Percentiles rank a stretch among this genome's conserved stretches.
Conservation (phyloP, 2,888 invertebrate genomes). For the Nymphalis c-album region DNA sequence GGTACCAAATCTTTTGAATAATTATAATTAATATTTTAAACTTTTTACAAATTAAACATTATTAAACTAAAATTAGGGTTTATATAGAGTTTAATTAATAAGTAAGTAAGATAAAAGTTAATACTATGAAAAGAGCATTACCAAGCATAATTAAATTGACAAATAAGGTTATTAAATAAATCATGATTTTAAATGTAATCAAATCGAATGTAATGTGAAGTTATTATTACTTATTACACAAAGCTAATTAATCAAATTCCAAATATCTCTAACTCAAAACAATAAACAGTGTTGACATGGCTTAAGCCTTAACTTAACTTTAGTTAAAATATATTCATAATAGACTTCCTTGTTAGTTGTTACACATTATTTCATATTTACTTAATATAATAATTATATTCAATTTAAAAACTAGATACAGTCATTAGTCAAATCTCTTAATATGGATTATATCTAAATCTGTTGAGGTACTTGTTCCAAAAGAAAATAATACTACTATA, state of each 20-base stretch:
- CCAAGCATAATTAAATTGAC: not conserved
- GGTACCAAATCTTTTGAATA: too few species aligned
- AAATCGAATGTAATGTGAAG: not conserved
- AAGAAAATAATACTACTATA: too few species aligned
- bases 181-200: not conserved
- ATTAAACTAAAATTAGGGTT: too few species aligned
- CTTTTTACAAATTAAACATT: too few species aligned
- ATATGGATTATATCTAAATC: too few species aligned
- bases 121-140: not conserved
- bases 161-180: not conserved
- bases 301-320: not conserved
- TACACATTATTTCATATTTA: not conserved
- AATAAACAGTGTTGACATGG: conserved; percentile 1
- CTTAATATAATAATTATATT: not conserved
- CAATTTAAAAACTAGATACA: not conserved
- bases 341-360: not conserved
- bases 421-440: not conserved
- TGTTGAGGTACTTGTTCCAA: too few species aligned
- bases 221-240: not conserved
- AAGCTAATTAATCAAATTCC: not conserved
- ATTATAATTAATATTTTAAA: too few species aligned
- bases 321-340: not conserved
- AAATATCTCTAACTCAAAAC: not conserved
- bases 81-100: too few species aligned
- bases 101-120: too few species aligned